Percentiles rank a stretch among this genome's conserved stretches.
Conservation (phyloP, 1,140 invertebrate genomes). For the Pachyrhynchus sulphureomaculatus region DNA sequence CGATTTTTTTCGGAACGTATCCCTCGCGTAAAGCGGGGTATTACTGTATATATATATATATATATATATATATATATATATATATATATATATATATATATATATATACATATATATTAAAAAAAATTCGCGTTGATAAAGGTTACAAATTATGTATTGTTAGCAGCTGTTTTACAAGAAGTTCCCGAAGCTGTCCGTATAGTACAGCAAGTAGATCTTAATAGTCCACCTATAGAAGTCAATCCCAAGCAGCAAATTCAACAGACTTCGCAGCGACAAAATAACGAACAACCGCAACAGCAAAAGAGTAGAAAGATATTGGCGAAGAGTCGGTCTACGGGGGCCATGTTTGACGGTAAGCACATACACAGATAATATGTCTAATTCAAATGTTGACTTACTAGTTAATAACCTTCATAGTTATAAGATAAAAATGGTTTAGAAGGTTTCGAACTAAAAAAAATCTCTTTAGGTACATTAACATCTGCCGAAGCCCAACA, state of each 20-base stretch:
- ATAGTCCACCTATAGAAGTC: conserved; percentile 35
- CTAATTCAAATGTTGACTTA: background rate
- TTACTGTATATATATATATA: too few relatives aligned
- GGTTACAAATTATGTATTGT: background rate
- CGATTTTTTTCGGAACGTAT: too few relatives aligned
- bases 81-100: too few relatives aligned
- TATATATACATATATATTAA: too few relatives aligned
- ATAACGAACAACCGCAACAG: conserved; percentile 29
- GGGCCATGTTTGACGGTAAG: conserved; percentile 40
- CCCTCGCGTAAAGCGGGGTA: too few relatives aligned
- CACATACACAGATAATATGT: background rate
- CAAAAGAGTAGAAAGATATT: conserved; percentile 51
- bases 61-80: too few relatives aligned
- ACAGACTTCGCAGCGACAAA: background rate
- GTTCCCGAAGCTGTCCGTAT: conserved; percentile 58
- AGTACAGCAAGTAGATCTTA: conserved; percentile 42
- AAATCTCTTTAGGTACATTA: conserved; percentile 33
- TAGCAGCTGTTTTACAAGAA: conserved; percentile 54
- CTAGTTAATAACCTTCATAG: too few relatives aligned
- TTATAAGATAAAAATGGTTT: too few relatives aligned
- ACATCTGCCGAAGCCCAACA: conserved; percentile 59
- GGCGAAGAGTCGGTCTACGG: conserved; percentile 58
- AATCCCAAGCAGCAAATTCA: conserved; percentile 35
- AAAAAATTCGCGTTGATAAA: too few relatives aligned
- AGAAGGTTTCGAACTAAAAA: too few relatives aligned